These are phyloP conservation scores for Cheirogaleus major DNA, from an alignment of 2,797 vertebrate genomes.

Conservation along the genomic window DNA sequence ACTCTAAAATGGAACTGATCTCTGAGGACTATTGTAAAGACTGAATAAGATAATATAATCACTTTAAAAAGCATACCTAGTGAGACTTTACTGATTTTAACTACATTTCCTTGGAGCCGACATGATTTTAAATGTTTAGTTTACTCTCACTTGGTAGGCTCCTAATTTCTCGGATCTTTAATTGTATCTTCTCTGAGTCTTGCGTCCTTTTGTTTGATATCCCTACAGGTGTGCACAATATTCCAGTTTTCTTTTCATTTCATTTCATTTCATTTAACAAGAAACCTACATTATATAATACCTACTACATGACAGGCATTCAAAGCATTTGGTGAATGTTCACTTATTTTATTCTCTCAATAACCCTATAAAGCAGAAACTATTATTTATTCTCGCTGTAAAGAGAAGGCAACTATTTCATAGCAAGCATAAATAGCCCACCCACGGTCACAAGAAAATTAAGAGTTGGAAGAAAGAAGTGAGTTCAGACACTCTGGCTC, in stretches of 20 bases:
- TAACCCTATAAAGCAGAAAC: neutral
- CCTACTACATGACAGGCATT: neutral
- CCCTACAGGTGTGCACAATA: rapidly evolving
- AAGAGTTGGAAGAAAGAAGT: neutral
- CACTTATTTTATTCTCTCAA: neutral
- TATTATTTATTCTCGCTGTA: neutral
- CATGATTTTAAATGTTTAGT: neutral
- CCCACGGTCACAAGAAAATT: neutral
- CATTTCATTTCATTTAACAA: slow-evolving; percentile 7
- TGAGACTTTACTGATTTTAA: neutral
- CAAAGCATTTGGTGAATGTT: neutral
- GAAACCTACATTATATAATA: neutral
- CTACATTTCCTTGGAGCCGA: neutral
- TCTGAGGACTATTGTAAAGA: neutral
- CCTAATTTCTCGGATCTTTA: neutral
- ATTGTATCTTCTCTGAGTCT: neutral
- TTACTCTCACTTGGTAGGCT: neutral
- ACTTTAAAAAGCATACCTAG: neutral
- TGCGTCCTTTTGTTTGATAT: neutral
- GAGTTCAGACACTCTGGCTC: neutral
- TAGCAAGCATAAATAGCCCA: neutral
- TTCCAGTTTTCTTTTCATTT: neutral
- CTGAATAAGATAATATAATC: neutral
- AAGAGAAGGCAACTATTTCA: neutral
- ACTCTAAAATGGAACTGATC: neutral